Evolutionary conservation across 1,140 invertebrate genomes (phyloP), one percentile per base, ranked within the genome.

Genomic region (Dreissena polymorpha): DNA sequence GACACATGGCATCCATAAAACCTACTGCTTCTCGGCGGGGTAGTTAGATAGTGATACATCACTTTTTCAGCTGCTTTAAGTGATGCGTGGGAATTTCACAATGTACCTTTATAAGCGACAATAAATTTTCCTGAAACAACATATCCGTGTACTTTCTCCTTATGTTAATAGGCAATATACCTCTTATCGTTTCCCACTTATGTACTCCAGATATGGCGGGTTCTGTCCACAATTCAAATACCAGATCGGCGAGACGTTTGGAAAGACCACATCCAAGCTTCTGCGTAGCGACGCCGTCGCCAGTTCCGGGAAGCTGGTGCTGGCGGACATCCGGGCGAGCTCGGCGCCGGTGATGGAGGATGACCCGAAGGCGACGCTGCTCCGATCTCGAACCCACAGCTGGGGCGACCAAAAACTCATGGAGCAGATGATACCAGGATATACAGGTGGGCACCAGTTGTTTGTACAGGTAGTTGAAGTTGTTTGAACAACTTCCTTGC

Each of bases 161-260:
- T 2, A 39, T 39, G 8, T 2, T 39, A 5, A 39, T 39, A 39
- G 8, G 39, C 39, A 39, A 39, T 39, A 39, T 39, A 39, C 39
- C 2, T 5, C 3, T 39, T 6, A 60, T 60, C 21, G 16, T 23
- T 60, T 3, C 57, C 57, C 21, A n/a, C 21, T 60, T 60, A 3
- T n/a, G 21, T 23, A 6, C 69, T 78, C 25, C 73, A 91, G 90
- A 21, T 91, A 91, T 87, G 89, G 90, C 1, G 90, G 90, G 18
- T 91, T 88, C 55, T 91, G 90, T 86, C 90, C 90, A 8, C 90
- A 91, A 71, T 91, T 89, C 81, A 90, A 91, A 76, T 91, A 89
- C 76, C 78, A 88, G 49, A 89, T 89, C 18, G 90, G 90, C 14
- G 83, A 90, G 53, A 91, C 90, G 7, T 91, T 90, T 72, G 90